These are phyloP conservation scores for Artemia sinica DNA, from an alignment of 2,888 invertebrate species.

Conservation along the genomic window DNA sequence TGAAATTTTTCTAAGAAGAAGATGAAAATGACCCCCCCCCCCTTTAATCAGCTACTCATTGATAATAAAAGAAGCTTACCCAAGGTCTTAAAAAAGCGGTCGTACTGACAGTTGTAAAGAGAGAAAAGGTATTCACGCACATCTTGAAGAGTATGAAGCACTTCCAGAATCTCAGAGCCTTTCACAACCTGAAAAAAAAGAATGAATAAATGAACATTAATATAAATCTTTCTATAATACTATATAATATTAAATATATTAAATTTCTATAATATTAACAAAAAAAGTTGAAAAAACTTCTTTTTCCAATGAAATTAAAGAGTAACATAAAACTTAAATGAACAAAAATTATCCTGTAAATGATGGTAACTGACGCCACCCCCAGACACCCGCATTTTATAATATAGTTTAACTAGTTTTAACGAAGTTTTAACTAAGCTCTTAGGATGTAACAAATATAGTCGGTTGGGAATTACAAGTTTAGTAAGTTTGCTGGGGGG, in stretches of 20 bases:
- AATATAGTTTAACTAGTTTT: too few species aligned
- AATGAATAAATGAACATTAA: conserved; percentile 15
- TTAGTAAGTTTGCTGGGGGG: too few species aligned
- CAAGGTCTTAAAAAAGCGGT: conserved; percentile 69
- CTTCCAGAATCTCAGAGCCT: conserved; percentile 64
- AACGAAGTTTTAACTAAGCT: too few species aligned
- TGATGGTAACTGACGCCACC: too few species aligned
- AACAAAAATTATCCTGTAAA: too few species aligned
- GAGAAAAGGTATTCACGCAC: conserved; percentile 55
- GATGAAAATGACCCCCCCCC: too few species aligned
- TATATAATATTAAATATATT: conserved; percentile 1
- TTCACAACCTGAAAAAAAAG: conserved; percentile 40
- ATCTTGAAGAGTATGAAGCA: conserved; percentile 49
- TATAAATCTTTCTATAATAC: neutral
- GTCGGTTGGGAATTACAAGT: neutral
- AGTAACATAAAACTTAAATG: too few species aligned
- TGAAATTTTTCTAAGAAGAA: too few species aligned
- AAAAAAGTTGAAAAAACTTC: too few species aligned
- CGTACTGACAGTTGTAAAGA: conserved; percentile 77
- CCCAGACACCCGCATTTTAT: too few species aligned
- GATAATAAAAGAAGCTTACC: conserved; percentile 33
- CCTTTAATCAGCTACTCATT: too few species aligned
- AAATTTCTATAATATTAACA: neutral
- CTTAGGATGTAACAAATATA: neutral
- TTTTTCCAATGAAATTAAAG: too few species aligned